phyloP scores from a whole-genome alignment of 2,888 invertebrate genomes.

The Choristoneura rosaceana region DNA sequence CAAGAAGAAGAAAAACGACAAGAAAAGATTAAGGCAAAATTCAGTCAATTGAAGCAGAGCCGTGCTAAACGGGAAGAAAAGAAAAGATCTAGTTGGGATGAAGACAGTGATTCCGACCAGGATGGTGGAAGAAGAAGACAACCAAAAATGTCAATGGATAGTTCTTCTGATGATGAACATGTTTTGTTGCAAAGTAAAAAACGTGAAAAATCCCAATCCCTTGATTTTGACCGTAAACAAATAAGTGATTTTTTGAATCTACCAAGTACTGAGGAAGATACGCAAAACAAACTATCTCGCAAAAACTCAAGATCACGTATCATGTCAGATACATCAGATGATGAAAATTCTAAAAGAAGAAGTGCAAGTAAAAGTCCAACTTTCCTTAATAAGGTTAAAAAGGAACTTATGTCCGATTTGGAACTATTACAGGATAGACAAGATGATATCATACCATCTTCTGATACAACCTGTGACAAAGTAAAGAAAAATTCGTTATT shows the following conservation, averaged over 20 bases:
- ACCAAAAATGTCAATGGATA: slow-evolving; percentile 77
- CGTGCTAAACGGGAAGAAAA: slow-evolving; percentile 95
- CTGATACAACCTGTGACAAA: slow-evolving; percentile 62
- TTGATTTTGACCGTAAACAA: slow-evolving; percentile 76
- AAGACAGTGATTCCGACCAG: slow-evolving; percentile 91
- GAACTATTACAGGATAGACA: slow-evolving; percentile 62
- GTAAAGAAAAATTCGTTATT: slow-evolving; percentile 72
- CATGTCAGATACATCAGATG: slow-evolving; percentile 92
- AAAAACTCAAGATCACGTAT: slow-evolving; percentile 90
- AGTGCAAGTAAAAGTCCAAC: slow-evolving; percentile 74
- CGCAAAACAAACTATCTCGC: slow-evolving; percentile 85
- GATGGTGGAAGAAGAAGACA: slow-evolving; percentile 68
- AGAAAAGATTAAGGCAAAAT: slow-evolving; percentile 95
- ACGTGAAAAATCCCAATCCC: slow-evolving; percentile 79
- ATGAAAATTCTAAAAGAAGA: slow-evolving; percentile 85
- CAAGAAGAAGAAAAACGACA: slow-evolving; percentile 95
- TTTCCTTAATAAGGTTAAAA: slow-evolving; percentile 79
- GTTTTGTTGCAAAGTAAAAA: slow-evolving; percentile 73
- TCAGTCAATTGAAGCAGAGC: slow-evolving; percentile 94
- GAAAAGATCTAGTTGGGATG: slow-evolving; percentile 96
- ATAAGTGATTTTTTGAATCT: slow-evolving; percentile 80
- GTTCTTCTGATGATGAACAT: slow-evolving; percentile 84
- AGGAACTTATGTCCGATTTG: slow-evolving; percentile 84
- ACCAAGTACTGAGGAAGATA: slow-evolving; percentile 78
- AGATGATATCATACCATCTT: slow-evolving; percentile 53